Percentiles rank a stretch among this genome's conserved stretches.
These are phyloP conservation scores for Callyntrura guangdongensis DNA, from an alignment of 2,888 invertebrate genomes.

Conservation along the genomic window DNA sequence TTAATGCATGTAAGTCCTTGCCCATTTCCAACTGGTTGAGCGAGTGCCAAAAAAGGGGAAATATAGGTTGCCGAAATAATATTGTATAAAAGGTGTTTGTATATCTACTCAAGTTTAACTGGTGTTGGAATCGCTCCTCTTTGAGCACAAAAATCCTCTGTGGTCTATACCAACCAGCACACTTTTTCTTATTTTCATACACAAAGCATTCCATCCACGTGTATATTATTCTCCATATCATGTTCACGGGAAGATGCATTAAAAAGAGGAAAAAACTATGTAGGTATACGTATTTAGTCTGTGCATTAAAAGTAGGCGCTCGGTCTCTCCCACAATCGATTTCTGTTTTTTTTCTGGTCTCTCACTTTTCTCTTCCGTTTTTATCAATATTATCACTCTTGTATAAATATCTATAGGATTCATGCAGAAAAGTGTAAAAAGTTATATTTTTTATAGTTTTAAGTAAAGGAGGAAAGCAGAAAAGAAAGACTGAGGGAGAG, in stretches of 20 bases:
- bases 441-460: conserved; percentile 24
- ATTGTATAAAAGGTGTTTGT: too few relatives aligned
- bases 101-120: neutral
- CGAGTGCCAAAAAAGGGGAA: conserved; percentile 65
- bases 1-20: conserved; percentile 16
- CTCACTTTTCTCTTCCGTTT: conserved; percentile 10
- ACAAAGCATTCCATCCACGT: too few relatives aligned
- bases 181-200: neutral
- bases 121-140: neutral
- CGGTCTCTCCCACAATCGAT: conserved; percentile 61
- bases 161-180: neutral
- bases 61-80: too few relatives aligned
- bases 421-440: conserved; percentile 54
- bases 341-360: conserved; percentile 22
- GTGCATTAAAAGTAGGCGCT: conserved; percentile 20
- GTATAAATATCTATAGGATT: conserved; percentile 65
- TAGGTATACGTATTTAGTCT: neutral
- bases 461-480: conserved; percentile 17
- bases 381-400: conserved; percentile 46
- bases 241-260: neutral
- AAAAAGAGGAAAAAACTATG: neutral
- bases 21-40: conserved; percentile 54
- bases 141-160: neutral
- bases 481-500: neutral
- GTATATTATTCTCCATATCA: too few relatives aligned